A percentile compares a stretch with the other conserved stretches of the same genome.
These are phyloP conservation scores for Apostichopus leukothele DNA, from an alignment of 53 echinoderm and acorn worm species.

Conservation along the genomic window DNA sequence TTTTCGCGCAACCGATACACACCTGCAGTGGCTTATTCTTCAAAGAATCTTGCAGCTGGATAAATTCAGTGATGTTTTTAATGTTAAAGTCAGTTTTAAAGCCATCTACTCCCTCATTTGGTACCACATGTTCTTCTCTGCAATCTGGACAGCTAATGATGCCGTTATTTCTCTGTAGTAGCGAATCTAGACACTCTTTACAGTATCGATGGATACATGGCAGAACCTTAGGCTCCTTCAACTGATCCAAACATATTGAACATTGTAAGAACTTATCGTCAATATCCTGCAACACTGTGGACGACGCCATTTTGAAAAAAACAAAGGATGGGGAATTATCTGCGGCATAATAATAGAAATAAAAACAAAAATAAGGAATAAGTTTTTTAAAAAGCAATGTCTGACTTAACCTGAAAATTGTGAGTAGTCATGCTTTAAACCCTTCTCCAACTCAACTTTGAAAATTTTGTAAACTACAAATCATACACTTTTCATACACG, in stretches of 20 bases:
- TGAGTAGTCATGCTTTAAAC: too few relatives aligned
- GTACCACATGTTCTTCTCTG: not conserved
- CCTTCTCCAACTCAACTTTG: too few relatives aligned
- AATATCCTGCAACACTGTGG: constrained; percentile 12
- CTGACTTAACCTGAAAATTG: too few relatives aligned
- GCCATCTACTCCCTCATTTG: not conserved
- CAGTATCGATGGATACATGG: constrained; percentile 23
- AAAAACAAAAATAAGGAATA: too few relatives aligned
- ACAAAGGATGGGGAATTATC: too few relatives aligned
- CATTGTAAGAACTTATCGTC: constrained; percentile 20
- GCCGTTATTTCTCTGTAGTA: not conserved
- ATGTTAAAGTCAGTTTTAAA: constrained; percentile 18
- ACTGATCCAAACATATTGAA: constrained; percentile 33
- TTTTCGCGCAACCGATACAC: not conserved
- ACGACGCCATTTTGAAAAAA: not conserved
- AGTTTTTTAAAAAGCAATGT: too few relatives aligned
- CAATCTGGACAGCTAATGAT: not conserved
- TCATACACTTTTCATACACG: too few relatives aligned
- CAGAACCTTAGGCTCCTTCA: constrained; percentile 15
- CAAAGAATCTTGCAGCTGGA: not conserved
- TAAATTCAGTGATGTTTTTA: not conserved
- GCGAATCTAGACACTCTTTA: not conserved
- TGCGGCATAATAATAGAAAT: too few relatives aligned
- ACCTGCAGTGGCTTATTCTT: not conserved
- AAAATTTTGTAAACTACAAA: too few relatives aligned